Conservation (phyloP, 2,113 vertebrate genomes). For the Pachypanchax playfairii region DNA sequence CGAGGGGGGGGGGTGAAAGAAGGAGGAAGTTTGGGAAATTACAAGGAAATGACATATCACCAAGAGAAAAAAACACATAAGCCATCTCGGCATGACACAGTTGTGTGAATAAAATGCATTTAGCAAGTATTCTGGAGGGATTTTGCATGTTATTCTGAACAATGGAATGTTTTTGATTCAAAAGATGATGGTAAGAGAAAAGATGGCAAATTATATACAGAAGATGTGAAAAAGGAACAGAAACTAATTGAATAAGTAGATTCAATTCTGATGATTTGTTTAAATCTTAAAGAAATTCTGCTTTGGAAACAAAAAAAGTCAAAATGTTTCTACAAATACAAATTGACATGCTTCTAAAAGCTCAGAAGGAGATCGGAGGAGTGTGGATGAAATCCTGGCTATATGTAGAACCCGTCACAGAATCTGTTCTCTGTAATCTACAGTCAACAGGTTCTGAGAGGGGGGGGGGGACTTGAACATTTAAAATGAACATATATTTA, state of each 20-base stretch:
- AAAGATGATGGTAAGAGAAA: background rate
- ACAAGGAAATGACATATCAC: constrained; percentile 26
- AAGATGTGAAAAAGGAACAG: background rate
- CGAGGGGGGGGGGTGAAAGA: constrained; percentile 17
- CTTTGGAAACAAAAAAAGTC: no score
- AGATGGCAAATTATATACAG: background rate
- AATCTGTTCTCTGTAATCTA: background rate
- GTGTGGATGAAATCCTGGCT: no score
- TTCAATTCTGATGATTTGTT: no score
- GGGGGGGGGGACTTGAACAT: constrained; percentile 38
- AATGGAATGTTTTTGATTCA: background rate
- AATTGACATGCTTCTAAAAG: no score
- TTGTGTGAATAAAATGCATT: constrained; percentile 10
- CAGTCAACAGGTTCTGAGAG: constrained; percentile 7
- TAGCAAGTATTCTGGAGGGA: background rate
- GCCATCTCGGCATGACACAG: background rate
- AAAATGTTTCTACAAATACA: no score
- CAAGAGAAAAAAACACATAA: constrained; percentile 8
- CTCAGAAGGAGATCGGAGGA: no score
- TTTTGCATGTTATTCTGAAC: background rate
- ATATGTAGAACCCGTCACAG: no score
- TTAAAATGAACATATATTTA: constrained; percentile 79
- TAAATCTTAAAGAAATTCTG: no score
- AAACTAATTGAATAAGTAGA: background rate
- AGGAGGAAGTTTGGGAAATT: constrained; percentile 9